Conservation (phyloP, 2,888 invertebrate species). For the Pelosia muscerda region DNA sequence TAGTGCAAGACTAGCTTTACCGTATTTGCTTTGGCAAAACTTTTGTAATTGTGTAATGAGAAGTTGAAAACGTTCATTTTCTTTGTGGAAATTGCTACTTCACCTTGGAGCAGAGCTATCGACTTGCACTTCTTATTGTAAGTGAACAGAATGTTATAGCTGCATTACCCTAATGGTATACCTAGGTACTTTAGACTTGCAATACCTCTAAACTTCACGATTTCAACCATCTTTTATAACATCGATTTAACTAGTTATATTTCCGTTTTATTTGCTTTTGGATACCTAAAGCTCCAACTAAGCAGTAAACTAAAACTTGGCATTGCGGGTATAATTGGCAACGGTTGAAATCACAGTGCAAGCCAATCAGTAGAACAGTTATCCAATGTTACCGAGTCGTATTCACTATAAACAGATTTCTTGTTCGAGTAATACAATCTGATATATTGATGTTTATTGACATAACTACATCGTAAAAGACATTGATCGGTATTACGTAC, state of each 20-base stretch:
- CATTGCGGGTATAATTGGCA: neutral
- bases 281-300: neutral
- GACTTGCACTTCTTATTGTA: neutral
- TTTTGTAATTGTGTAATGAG: neutral
- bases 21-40: neutral
- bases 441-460: neutral
- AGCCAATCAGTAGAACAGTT: neutral
- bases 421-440: slow-evolving; percentile 1
- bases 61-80: neutral
- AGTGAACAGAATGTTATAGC: neutral
- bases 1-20: neutral
- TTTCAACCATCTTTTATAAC: neutral
- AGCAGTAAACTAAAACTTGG: neutral
- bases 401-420: neutral
- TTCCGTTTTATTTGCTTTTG: neutral
- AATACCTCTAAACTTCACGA: neutral
- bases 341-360: neutral
- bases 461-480: no score
- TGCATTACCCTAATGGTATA: neutral
- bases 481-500: neutral
- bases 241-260: neutral
- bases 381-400: neutral
- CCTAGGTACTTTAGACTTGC: neutral
- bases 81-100: neutral
- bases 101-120: neutral